Evolutionary conservation across 2,113 vertebrate genomes (phyloP), one percentile per base, ranked within the genome.

Genomic region (Leptobrachium leishanense): DNA sequence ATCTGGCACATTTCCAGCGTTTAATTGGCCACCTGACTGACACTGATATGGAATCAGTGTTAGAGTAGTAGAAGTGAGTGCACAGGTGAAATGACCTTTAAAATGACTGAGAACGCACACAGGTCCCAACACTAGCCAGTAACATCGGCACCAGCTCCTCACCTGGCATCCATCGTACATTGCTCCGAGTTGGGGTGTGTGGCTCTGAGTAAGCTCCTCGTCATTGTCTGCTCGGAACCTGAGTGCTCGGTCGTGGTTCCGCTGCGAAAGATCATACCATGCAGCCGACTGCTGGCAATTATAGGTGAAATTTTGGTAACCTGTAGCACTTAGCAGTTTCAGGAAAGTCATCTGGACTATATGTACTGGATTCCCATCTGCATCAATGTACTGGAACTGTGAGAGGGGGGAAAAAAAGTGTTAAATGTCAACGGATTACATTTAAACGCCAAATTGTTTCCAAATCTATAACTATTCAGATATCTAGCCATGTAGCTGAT

Each of bases 311-410:
- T 82, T 91, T 89, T 98, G 97, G 46, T 63, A 91, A 55, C 92
- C 95, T 0, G 87, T 79, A 74, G 95, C 94, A 0, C 96, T 98
- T 79, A 98, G 89, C 66, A 98, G 83, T 44, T 95, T 95, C 68
- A 98, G 90, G 90, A 98, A 98, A 79, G 93, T 97, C 85, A 98
- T 81, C 80, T 98, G 97, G 0, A 98, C 93, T 65, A 96, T 90
- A 0, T 89, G 92, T 2, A 98, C 91, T 0, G 93, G 87, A 15
- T 88, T 90, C 40, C 94, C 95, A 0, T 96, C 94, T 0, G 88
- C 88, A 13, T 98, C 97, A 68, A 85, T 88, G 46, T 98, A 98
- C 76, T 92, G 93, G 86, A 98, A 96, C 97, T 98, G 66, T 1
- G 5, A 44, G 20, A 53, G 66, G 20, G 8, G 13, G n/a, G 67